Evolutionary conservation across 1,140 invertebrate genomes (phyloP).

Genomic region (Macrocentrus cingulum): DNA sequence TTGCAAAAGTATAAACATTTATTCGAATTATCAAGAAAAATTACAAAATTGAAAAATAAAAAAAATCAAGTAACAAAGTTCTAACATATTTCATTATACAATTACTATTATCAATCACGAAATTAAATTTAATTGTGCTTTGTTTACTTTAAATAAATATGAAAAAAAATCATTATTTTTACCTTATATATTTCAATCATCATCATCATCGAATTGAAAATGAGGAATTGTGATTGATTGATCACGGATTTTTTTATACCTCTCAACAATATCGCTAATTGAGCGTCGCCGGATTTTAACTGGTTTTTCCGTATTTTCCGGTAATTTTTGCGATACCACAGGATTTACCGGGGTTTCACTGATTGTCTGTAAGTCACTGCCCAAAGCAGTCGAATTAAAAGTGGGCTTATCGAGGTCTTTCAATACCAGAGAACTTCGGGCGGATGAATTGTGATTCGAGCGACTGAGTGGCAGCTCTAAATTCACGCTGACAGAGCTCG

Average conservation of each 20-base stretch:
- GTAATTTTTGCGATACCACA: conserved; percentile 16
- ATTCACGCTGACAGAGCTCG: conserved; percentile 8
- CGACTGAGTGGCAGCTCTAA: background rate
- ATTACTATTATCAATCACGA: no score
- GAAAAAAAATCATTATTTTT: no score
- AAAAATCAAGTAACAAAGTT: no score
- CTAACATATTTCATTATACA: no score
- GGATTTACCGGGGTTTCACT: background rate
- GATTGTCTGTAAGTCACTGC: conserved; percentile 7
- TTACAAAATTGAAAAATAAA: no score
- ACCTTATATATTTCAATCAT: no score
- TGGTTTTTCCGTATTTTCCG: conserved; percentile 14
- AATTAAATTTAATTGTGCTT: no score
- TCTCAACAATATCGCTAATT: conserved; percentile 47
- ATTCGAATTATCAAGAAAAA: no score
- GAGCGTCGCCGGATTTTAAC: conserved; percentile 33
- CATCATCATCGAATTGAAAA: no score
- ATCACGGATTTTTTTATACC: conserved; percentile 40
- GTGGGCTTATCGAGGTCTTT: conserved; percentile 11
- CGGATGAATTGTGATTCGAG: background rate
- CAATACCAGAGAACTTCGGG: background rate
- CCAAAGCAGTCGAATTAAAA: conserved; percentile 7
- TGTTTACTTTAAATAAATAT: no score
- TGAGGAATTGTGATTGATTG: background rate
- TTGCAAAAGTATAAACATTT: no score